Percentiles rank a stretch among this genome's conserved stretches.
Conservation (phyloP, 92 coral and sea anemone genomes). For the Epizoanthus illoricatus region DNA sequence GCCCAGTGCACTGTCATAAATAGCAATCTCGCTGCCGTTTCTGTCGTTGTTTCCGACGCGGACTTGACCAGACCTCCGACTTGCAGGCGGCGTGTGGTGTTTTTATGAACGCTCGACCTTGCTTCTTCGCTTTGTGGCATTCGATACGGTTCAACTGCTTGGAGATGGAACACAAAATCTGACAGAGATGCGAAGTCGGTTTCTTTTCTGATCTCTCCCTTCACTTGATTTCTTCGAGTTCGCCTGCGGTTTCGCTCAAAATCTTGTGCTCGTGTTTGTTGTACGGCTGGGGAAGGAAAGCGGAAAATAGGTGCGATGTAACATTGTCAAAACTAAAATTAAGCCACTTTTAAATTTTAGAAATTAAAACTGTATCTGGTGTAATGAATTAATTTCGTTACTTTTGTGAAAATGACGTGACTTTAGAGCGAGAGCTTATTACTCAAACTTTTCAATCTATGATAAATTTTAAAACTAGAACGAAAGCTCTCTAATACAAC, state of each 20-base stretch:
- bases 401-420: neutral
- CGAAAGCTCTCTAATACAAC: neutral
- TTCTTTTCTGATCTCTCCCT: conserved; percentile 74
- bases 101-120: conserved; percentile 53
- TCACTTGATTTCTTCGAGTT: conserved; percentile 63
- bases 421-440: conserved; percentile 13
- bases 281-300: conserved; percentile 65
- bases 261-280: conserved; percentile 79
- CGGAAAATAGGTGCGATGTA: conserved; percentile 4
- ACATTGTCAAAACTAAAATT: conserved; percentile 7
- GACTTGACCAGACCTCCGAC: conserved; percentile 38
- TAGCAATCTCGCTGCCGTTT: conserved; percentile 86
- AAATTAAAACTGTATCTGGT: conserved; percentile 36
- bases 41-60: conserved; percentile 68
- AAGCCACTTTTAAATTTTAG: neutral
- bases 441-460: neutral
- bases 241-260: conserved; percentile 75
- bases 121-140: conserved; percentile 51
- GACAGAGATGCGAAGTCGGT: conserved; percentile 79
- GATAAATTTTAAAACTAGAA: neutral
- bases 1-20: conserved; percentile 99
- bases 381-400: neutral
- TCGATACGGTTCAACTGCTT: conserved; percentile 89
- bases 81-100: conserved; percentile 34
- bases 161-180: conserved; percentile 84